Conservation (phyloP, 2,113 vertebrate species). For the Neolamprologus tretocephalus region DNA sequence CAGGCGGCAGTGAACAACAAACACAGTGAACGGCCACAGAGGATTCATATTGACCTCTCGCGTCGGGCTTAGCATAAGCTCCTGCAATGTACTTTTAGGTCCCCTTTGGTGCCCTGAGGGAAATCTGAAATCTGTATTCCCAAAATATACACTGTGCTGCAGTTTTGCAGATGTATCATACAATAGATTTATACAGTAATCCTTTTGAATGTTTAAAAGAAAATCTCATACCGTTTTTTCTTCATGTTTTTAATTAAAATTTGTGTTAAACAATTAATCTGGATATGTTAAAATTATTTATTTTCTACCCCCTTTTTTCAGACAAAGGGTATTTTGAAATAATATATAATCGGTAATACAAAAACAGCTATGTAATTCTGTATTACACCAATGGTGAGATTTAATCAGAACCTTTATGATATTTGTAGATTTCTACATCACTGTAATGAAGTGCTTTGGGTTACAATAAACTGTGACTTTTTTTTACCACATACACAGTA, state of each 20-base stretch:
- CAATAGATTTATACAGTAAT: neutral
- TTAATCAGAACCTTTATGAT: neutral
- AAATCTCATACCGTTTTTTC: neutral
- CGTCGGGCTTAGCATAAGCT: neutral
- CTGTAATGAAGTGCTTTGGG: neutral
- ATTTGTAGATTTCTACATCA: neutral
- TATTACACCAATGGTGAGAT: neutral
- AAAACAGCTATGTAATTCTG: neutral
- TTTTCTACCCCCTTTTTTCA: neutral
- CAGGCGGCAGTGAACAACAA: constrained; percentile 8
- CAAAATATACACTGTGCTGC: neutral
- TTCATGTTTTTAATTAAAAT: neutral
- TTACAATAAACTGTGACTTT: neutral
- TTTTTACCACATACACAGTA: neutral
- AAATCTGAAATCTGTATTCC: neutral
- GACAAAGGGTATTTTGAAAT: neutral
- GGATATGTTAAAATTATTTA: neutral
- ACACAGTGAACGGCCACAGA: neutral
- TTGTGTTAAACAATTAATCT: neutral
- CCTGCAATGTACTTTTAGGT: neutral
- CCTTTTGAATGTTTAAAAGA: neutral
- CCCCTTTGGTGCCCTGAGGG: neutral
- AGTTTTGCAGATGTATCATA: neutral
- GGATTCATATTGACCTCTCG: neutral
- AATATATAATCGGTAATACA: neutral